Conservation (phyloP, 92 coral and sea anemone species). For the Siderastrea siderea region DNA sequence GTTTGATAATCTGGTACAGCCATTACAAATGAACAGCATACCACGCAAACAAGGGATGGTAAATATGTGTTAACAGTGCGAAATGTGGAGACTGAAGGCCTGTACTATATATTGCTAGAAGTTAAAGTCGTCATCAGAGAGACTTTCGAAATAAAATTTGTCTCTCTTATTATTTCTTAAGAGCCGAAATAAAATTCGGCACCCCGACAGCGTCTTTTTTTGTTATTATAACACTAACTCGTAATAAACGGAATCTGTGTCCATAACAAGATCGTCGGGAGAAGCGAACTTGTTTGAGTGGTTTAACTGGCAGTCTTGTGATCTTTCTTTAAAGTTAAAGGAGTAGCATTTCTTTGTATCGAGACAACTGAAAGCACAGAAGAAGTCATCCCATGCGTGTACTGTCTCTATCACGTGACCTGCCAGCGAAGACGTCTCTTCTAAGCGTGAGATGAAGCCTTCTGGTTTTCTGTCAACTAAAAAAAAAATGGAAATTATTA, state of each 20-base stretch:
- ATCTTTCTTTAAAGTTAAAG: constrained; percentile 8
- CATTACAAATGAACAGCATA: no score
- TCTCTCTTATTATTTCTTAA: no score
- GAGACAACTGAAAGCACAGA: constrained; percentile 10
- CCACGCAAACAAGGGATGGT: no score
- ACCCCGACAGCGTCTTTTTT: no score
- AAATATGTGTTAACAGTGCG: no score
- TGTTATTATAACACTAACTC: not conserved
- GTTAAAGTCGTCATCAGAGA: no score
- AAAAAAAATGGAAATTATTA: not conserved
- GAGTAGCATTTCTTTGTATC: constrained; percentile 8
- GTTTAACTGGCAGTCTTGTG: constrained; percentile 2
- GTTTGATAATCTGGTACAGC: no score
- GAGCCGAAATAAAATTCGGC: no score
- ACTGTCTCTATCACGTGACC: constrained; percentile 13
- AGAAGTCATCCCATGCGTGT: constrained; percentile 19
- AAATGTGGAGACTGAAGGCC: no score
- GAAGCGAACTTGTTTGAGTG: not conserved
- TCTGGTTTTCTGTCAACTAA: not conserved
- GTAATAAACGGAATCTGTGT: not conserved
- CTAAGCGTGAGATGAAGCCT: not conserved
- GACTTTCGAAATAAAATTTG: no score
- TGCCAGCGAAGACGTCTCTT: not conserved
- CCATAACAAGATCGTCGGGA: not conserved
- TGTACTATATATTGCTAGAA: no score